Evolutionary conservation across 2,888 invertebrate genomes (phyloP).

Genomic region (Microplitis deprimator): DNA sequence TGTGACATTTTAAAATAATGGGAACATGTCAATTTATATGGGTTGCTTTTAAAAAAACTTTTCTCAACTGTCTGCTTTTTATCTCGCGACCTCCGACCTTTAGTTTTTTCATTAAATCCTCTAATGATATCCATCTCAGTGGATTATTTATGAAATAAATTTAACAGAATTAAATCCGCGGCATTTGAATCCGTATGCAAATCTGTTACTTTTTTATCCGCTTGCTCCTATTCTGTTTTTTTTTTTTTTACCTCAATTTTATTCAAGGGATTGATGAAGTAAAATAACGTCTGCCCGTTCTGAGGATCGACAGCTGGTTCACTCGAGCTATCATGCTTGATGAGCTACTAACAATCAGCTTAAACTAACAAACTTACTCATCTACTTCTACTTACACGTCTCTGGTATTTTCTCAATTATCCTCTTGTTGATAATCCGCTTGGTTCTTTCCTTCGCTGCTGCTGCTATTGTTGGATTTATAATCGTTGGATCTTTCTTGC

Average conservation of each 20-base stretch:
- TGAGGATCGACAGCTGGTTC: slow-evolving; percentile 28
- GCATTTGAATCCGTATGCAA: not conserved
- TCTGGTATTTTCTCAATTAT: slow-evolving; percentile 21
- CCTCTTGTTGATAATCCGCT: slow-evolving; percentile 22
- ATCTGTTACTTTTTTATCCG: slow-evolving; percentile 5
- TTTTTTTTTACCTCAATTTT: slow-evolving; percentile 5
- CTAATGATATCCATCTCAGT: slow-evolving; percentile 4
- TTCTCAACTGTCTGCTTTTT: slow-evolving; percentile 35
- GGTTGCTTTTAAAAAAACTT: slow-evolving; percentile 21
- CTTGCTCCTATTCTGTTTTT: slow-evolving; percentile 1
- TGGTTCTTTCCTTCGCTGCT: not conserved
- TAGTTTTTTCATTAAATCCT: slow-evolving; percentile 47
- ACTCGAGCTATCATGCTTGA: slow-evolving; percentile 49
- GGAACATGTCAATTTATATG: slow-evolving; percentile 1
- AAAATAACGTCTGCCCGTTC: slow-evolving; percentile 42
- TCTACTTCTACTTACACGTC: not conserved
- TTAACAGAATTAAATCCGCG: not conserved
- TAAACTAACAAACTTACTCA: not conserved
- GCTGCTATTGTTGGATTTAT: slow-evolving; percentile 14
- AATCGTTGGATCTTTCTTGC: slow-evolving; percentile 8
- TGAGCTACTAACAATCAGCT: slow-evolving; percentile 39
- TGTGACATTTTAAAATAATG: not conserved
- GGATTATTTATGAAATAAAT: not conserved
- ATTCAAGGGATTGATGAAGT: slow-evolving; percentile 27
- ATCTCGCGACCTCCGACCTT: slow-evolving; percentile 71